These are phyloP conservation scores for Beroe forskalii DNA, from an alignment of 37 sponge, comb jelly and placozoan genomes.

Conservation along the genomic window DNA sequence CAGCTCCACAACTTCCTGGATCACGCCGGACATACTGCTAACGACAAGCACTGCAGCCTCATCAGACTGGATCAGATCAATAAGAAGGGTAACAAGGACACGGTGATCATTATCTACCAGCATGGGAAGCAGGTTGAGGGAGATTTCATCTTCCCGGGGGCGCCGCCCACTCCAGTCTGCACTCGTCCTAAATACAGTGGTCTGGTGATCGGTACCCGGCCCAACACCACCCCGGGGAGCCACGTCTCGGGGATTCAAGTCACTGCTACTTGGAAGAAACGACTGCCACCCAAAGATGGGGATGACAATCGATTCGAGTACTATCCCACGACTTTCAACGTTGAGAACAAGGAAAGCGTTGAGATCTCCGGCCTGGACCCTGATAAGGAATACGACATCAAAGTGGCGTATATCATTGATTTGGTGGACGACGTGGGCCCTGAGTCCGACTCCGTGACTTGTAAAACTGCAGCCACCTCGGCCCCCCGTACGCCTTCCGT, in stretches of 20 bases:
- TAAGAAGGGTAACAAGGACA: neutral
- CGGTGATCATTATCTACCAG: neutral
- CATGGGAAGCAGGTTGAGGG: neutral
- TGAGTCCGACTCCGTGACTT: neutral
- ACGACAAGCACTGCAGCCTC: neutral
- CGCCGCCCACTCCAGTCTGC: conserved; percentile 24
- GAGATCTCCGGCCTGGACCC: neutral
- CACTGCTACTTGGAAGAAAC: conserved; percentile 13
- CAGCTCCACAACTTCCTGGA: conserved; percentile 11
- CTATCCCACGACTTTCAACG: neutral
- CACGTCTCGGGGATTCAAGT: conserved; percentile 17
- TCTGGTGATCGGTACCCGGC: neutral
- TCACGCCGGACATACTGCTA: neutral
- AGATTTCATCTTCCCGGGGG: conserved; percentile 8
- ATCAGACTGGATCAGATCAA: conserved; percentile 20
- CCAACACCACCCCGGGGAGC: neutral
- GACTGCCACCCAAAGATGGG: neutral
- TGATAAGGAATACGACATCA: conserved; percentile 8
- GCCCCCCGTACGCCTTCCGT: conserved; percentile 2
- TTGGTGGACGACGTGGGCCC: neutral
- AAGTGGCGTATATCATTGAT: neutral
- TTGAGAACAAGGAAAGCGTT: neutral
- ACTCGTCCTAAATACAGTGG: neutral
- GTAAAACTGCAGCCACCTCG: conserved; percentile 26
- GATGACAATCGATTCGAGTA: neutral